Evolutionary conservation across 2,888 invertebrate genomes (phyloP).

Genomic region (Tachina fera): DNA sequence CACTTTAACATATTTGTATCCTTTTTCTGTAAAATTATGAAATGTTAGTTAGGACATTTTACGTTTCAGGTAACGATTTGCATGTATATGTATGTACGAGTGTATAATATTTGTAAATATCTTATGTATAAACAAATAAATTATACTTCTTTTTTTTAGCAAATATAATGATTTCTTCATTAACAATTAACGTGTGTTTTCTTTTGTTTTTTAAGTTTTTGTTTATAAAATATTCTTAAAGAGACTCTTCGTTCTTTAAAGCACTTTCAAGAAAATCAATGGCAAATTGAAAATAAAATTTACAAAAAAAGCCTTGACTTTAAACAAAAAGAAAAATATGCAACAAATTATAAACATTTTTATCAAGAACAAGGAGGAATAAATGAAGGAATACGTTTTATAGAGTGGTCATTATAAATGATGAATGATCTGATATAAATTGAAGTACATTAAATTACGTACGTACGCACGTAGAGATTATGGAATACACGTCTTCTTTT

Average conservation of each 20-base stretch:
- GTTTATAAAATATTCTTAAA: conserved; percentile 3
- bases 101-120: too few relatives aligned
- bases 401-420: conserved; percentile 42
- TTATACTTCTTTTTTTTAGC: background rate
- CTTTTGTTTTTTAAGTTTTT: conserved; percentile 30
- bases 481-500: background rate
- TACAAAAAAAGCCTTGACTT: conserved; percentile 51
- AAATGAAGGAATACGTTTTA: conserved; percentile 31
- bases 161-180: conserved; percentile 44
- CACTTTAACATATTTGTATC: too few relatives aligned
- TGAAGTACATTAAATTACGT: conserved; percentile 13
- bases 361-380: conserved; percentile 26
- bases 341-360: conserved; percentile 36
- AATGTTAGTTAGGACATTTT: too few relatives aligned
- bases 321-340: conserved; percentile 39
- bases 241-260: conserved; percentile 14
- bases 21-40: too few relatives aligned
- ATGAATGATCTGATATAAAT: conserved; percentile 54
- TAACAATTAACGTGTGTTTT: conserved; percentile 26
- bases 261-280: conserved; percentile 19
- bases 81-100: too few relatives aligned
- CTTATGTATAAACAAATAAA: background rate
- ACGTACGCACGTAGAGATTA: background rate
- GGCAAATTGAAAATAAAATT: conserved; percentile 13
- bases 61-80: too few relatives aligned